Evolutionary conservation across 2,113 vertebrate genomes (phyloP), one percentile per base, ranked within the genome.

Genomic region (Butorides virescens): DNA sequence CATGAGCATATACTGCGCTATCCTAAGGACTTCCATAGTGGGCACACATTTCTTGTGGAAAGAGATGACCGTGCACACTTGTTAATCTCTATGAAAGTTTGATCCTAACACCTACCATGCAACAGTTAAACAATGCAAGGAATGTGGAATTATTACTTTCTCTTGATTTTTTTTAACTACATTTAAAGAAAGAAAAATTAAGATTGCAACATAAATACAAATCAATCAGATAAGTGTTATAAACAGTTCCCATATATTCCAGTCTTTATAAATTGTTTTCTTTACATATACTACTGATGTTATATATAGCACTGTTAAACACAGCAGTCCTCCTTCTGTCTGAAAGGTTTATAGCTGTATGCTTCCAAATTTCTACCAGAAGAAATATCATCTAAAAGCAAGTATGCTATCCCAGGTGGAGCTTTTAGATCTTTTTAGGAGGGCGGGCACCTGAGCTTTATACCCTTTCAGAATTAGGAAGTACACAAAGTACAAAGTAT

Each of bases 1-100:
- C 6, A 4, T 25, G 17, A 81, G 34, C 2, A 1, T 7, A 6
- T 7, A 32, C 23, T 39, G 19, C 0, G 1, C 0, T 5, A 36
- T 50, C 55, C 68, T n/a, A 65, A 84, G 10, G 36, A 49, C 36
- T 70, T 6, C 27, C 47, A 53, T 27, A 62, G 15, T 21, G 9
- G 16, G 50, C 11, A 73, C 36, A 92, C 27, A 2, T 58, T 76
- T 70, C 39, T 36, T 29, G 8, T 36, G 7, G 16, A 82, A 63
- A 78, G 25, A 88, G 46, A 47, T 3, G 11, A 46, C 26, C 34
- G 7, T 42, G 7, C 25, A 74, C 0, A 2, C 16, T 59, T 70
- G 23, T 11, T 76, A 76, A 56, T 50, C 13, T 61, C 42, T 15
- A 2, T 46, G 2, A 25, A 79, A 63, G 19, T 25, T 44, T 47